phyloP scores from a whole-genome alignment of 2,797 vertebrate species.

The Cyprinella venusta region DNA sequence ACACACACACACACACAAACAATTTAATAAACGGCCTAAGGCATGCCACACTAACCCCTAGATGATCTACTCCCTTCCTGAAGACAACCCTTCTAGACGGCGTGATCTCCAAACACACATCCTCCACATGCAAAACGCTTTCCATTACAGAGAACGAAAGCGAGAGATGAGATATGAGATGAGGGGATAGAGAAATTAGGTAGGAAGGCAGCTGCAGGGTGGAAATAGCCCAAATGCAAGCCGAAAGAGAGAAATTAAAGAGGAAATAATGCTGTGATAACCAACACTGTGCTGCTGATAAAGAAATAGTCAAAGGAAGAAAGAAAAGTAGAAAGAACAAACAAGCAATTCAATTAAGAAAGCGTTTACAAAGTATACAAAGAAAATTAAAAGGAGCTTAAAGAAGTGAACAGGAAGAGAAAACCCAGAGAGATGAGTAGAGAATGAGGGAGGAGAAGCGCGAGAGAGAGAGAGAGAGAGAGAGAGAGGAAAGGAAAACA shows the following conservation, averaged over 20 bases:
- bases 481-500: conserved; percentile 17
- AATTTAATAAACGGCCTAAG: not conserved
- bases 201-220: not conserved
- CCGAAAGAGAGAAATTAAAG: not conserved
- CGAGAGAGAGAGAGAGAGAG: conserved; percentile 33
- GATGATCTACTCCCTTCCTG: conserved; percentile 61
- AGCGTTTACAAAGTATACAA: not conserved
- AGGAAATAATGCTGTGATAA: conserved; percentile 26
- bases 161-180: not conserved
- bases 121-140: conserved; percentile 53
- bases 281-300: not conserved
- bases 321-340: not conserved
- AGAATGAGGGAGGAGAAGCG: conserved; percentile 9
- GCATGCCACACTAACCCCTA: conserved; percentile 60
- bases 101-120: conserved; percentile 60
- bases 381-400: not conserved
- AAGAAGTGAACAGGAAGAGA: not conserved
- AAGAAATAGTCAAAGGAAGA: conserved; percentile 1
- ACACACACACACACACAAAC: conserved; percentile 14
- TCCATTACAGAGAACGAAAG: conserved; percentile 51
- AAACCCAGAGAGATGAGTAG: conserved; percentile 14
- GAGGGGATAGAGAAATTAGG: not conserved
- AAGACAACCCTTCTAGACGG: conserved; percentile 53
- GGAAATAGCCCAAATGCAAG: not conserved
- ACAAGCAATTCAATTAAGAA: not conserved